Evolutionary conservation across 2,888 invertebrate genomes (phyloP).

Genomic region (Elysia crispata): DNA sequence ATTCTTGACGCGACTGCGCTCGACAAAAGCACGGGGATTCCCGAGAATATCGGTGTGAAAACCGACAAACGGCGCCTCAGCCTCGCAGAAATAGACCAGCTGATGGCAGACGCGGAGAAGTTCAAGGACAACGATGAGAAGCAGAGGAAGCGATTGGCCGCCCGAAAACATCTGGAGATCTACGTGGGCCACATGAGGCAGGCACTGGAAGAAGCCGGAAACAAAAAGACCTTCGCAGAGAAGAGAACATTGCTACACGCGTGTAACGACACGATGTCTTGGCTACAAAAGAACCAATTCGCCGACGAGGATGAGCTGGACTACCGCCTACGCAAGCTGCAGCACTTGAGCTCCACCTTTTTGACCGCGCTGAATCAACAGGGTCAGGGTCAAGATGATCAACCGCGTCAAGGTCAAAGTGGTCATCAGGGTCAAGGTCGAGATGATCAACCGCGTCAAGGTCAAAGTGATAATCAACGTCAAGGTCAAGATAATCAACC

Average conservation of each 20-base stretch:
- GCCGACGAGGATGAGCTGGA: slow-evolving; percentile 88
- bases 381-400: slow-evolving; percentile 2
- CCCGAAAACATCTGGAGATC: slow-evolving; percentile 67
- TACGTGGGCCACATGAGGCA: slow-evolving; percentile 77
- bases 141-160: slow-evolving; percentile 64
- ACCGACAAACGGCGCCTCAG: slow-evolving; percentile 91
- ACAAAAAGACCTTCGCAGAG: slow-evolving; percentile 82
- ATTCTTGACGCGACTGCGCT: slow-evolving; percentile 80
- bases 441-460: too few species aligned
- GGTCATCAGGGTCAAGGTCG: too few species aligned
- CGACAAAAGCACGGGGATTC: slow-evolving; percentile 88
- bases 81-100: slow-evolving; percentile 91
- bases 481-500: too few species aligned
- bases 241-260: slow-evolving; percentile 81
- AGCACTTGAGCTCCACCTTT: slow-evolving; percentile 86
- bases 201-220: slow-evolving; percentile 80
- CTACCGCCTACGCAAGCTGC: slow-evolving; percentile 86
- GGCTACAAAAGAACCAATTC: slow-evolving; percentile 88
- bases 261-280: slow-evolving; percentile 83
- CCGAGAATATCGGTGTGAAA: slow-evolving; percentile 89
- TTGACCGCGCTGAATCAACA: slow-evolving; percentile 81
- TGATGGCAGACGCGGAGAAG: slow-evolving; percentile 72
- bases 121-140: slow-evolving; percentile 72
- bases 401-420: too few species aligned
- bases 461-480: too few species aligned